phyloP scores from a whole-genome alignment of 2,113 vertebrate species.

The Phyllostomus discolor region DNA sequence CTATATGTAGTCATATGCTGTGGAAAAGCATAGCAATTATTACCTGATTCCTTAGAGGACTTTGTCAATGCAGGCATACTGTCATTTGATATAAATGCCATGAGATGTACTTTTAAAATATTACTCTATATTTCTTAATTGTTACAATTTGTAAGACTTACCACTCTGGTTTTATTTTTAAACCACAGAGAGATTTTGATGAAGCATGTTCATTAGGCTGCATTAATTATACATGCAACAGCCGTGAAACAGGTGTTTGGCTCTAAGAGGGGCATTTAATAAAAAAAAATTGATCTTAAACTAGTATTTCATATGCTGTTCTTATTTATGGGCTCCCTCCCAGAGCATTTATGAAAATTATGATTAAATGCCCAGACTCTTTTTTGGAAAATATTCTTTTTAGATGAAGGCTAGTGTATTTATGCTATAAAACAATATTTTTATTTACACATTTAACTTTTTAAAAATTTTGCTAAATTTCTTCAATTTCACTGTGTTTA shows the following conservation, averaged over 20 bases:
- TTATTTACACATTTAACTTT: background rate
- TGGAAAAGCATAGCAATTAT: conserved; percentile 53
- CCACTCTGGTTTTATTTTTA: conserved; percentile 43
- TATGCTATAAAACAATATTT: background rate
- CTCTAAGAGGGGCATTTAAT: conserved; percentile 54
- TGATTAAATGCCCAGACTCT: background rate
- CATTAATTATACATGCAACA: conserved; percentile 61
- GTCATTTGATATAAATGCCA: background rate
- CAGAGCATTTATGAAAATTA: conserved; percentile 46
- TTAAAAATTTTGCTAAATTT: background rate
- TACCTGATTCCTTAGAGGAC: conserved; percentile 34
- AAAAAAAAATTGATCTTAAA: conserved; percentile 36
- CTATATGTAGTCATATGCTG: background rate
- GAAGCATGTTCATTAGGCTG: conserved; percentile 60
- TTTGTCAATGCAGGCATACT: background rate
- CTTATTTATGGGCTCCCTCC: conserved; percentile 45
- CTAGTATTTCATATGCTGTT: conserved; percentile 42
- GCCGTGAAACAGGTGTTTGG: conserved; percentile 56
- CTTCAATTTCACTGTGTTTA: background rate
- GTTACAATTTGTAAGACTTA: background rate
- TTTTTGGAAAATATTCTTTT: background rate
- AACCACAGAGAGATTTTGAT: conserved; percentile 57
- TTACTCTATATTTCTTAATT: background rate
- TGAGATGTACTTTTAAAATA: background rate
- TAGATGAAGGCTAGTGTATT: background rate